These are phyloP conservation scores for Pentamera pediparva DNA, from an alignment of 53 echinoderm and acorn worm species.

Conservation along the genomic window DNA sequence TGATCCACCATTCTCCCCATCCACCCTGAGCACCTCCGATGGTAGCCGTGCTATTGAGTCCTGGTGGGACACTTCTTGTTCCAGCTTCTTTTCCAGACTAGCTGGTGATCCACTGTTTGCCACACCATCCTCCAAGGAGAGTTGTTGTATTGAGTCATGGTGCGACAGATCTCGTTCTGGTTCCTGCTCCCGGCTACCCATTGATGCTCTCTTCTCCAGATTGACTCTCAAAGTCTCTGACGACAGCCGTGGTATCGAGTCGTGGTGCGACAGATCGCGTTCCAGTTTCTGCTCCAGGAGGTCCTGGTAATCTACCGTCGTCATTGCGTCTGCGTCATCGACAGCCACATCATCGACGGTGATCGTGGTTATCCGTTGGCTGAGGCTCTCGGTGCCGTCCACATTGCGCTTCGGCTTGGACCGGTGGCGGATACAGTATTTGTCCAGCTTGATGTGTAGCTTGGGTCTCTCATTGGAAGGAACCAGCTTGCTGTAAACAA, in stretches of 20 bases:
- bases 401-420: conserved; percentile 68
- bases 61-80: no score
- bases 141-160: conserved; percentile 10
- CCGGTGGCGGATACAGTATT: conserved; percentile 72
- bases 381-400: conserved; percentile 79
- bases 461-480: conserved; percentile 51
- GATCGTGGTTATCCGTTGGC: conserved; percentile 79
- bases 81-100: no score
- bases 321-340: conserved; percentile 30
- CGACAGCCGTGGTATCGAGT: conserved; percentile 10
- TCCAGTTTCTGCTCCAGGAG: conserved; percentile 23
- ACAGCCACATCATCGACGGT: conserved; percentile 67
- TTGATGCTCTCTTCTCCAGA: conserved; percentile 13
- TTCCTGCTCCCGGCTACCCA: neutral
- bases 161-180: no score
- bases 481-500: conserved; percentile 69
- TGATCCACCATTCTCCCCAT: no score
- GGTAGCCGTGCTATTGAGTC: no score
- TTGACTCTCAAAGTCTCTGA: no score
- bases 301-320: conserved; percentile 4
- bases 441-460: conserved; percentile 55
- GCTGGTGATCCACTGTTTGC: no score
- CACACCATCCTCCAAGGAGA: neutral
- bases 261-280: neutral
- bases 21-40: no score